These are phyloP conservation scores for Brenthis daphne DNA, from an alignment of 2,888 invertebrate species.

Conservation along the genomic window DNA sequence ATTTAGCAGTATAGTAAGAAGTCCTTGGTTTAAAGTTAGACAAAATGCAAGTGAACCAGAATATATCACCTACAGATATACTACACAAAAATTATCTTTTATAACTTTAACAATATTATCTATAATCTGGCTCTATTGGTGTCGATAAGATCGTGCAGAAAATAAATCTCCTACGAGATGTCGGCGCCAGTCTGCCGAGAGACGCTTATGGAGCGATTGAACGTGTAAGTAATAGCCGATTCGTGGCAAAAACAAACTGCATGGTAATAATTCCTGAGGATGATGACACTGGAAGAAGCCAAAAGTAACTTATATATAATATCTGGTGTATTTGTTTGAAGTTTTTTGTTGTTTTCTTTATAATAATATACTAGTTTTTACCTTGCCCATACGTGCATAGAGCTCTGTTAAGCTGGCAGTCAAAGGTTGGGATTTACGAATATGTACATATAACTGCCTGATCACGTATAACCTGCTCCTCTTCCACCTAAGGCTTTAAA, in stretches of 20 bases:
- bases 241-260: constrained; percentile 35
- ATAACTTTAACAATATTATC: constrained; percentile 57
- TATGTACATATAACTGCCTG: no score
- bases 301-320: not conserved
- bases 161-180: constrained; percentile 39
- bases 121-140: constrained; percentile 50
- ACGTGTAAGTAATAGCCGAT: constrained; percentile 37
- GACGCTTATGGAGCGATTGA: constrained; percentile 28
- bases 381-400: no score
- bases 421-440: no score
- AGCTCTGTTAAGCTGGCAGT: no score
- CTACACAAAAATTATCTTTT: constrained; percentile 17
- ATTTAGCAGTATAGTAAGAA: no score
- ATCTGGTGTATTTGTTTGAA: not conserved
- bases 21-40: no score
- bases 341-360: not conserved
- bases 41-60: no score
- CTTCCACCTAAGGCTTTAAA: no score
- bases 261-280: constrained; percentile 17
- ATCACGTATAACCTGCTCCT: no score
- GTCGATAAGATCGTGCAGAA: constrained; percentile 40
- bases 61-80: no score
- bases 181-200: constrained; percentile 40
- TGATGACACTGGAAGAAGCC: constrained; percentile 11
- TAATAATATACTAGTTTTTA: no score